Evolutionary conservation across 2,113 vertebrate species (phyloP).

Genomic region (Arizona elegans): DNA sequence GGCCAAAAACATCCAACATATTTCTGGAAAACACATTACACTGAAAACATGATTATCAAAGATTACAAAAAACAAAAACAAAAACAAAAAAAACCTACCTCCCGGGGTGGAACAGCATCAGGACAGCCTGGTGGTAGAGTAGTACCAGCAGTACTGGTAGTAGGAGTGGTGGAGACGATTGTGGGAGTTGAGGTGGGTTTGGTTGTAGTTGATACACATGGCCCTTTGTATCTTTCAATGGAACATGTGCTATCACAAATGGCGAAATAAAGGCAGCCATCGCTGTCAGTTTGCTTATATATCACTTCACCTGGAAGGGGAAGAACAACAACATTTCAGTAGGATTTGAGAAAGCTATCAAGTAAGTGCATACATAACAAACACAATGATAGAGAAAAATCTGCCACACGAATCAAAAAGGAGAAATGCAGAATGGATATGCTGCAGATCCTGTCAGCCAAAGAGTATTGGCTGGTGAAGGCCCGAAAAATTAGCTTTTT

Average conservation of each 20-base stretch:
- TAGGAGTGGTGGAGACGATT: neutral
- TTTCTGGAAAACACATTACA: neutral
- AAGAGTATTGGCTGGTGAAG: neutral
- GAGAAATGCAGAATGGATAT: neutral
- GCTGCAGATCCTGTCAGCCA: neutral
- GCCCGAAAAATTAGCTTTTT: neutral
- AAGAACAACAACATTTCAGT: rapidly evolving
- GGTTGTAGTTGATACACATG: slow-evolving; percentile 19
- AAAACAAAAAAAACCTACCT: slow-evolving; percentile 22
- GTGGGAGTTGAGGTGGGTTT: neutral
- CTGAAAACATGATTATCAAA: neutral
- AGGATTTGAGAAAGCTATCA: rapidly evolving
- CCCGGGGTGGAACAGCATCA: slow-evolving; percentile 5
- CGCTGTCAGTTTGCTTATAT: slow-evolving; percentile 72
- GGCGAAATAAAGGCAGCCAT: slow-evolving; percentile 71
- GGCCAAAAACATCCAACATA: neutral
- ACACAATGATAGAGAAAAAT: neutral
- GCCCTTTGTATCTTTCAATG: slow-evolving; percentile 32
- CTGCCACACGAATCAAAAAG: neutral
- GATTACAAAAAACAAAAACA: rapidly evolving
- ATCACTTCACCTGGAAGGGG: slow-evolving; percentile 67
- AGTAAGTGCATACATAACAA: neutral
- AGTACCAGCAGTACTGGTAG: rapidly evolving
- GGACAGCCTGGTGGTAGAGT: slow-evolving; percentile 5
- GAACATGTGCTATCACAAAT: slow-evolving; percentile 70